Conservation (phyloP, 2,113 vertebrate species). For the Sylvia atricapilla region DNA sequence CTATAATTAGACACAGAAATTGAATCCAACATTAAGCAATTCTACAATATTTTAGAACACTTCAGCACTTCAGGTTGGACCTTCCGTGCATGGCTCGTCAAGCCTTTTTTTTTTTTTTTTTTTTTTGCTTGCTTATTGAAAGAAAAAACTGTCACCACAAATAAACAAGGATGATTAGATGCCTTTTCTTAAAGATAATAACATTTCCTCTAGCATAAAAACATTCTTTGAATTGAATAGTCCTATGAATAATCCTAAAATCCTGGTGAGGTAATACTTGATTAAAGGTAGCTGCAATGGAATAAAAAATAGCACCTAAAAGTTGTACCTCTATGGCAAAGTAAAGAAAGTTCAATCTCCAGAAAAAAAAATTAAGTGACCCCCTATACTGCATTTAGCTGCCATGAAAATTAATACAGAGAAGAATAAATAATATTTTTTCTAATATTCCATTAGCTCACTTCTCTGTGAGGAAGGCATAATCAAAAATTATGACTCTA, state of each 20-base stretch:
- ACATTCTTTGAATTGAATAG: background rate
- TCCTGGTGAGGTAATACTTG: background rate
- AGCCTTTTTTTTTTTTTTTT: background rate
- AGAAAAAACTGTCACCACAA: background rate
- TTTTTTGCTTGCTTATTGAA: background rate
- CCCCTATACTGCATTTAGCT: background rate
- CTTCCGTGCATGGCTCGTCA: background rate
- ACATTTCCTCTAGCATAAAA: background rate
- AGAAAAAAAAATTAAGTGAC: background rate
- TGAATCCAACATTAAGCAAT: background rate
- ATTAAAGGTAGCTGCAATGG: background rate
- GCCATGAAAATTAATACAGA: background rate
- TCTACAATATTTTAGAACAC: background rate
- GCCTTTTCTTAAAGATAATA: background rate
- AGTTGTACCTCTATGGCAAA: background rate
- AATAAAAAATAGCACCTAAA: background rate
- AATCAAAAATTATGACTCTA: background rate
- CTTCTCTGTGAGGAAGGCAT: background rate
- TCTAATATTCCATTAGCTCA: background rate
- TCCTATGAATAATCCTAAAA: background rate
- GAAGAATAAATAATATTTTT: background rate
- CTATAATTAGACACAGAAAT: background rate
- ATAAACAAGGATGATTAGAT: background rate
- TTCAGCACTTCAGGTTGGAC: background rate
- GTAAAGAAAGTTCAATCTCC: background rate